These are phyloP conservation scores for Xanthia togata DNA, from an alignment of 2,888 invertebrate genomes.

Conservation along the genomic window DNA sequence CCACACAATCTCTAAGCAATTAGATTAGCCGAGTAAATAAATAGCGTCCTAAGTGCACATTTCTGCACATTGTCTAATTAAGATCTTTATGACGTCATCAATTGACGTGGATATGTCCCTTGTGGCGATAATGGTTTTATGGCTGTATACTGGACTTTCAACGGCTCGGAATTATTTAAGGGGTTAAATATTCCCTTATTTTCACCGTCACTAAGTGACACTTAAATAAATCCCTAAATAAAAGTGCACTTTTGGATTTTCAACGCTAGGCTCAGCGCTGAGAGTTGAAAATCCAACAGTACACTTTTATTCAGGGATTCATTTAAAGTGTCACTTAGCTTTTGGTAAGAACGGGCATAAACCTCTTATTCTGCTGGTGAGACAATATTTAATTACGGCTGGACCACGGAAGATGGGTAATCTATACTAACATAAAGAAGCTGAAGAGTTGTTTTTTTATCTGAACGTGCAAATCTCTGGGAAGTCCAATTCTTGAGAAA, in stretches of 20 bases:
- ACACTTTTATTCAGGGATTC: too few species aligned
- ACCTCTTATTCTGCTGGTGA: neutral
- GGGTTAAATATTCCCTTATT: neutral
- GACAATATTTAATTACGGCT: neutral
- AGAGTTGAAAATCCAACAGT: too few species aligned
- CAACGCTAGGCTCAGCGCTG: too few species aligned
- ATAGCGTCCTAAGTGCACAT: constrained; percentile 62
- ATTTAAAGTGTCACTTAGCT: too few species aligned
- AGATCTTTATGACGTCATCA: constrained; percentile 64
- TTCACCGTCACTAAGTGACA: too few species aligned
- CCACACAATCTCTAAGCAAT: constrained; percentile 32
- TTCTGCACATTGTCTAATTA: constrained; percentile 67
- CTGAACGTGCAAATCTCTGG: too few species aligned
- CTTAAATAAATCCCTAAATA: too few species aligned
- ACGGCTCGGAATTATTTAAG: constrained; percentile 10
- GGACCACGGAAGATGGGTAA: neutral
- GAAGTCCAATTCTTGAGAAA: too few species aligned
- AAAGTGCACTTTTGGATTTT: too few species aligned
- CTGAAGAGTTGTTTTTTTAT: too few species aligned
- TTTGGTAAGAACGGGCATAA: too few species aligned
- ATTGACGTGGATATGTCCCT: constrained; percentile 36
- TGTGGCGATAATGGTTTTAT: constrained; percentile 36
- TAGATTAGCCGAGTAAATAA: constrained; percentile 33
- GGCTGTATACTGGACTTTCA: constrained; percentile 25
- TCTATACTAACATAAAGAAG: too few species aligned